Evolutionary conservation across 2,888 invertebrate species (phyloP), one percentile per base, ranked within the genome.

Genomic region (Pheosia tremula): DNA sequence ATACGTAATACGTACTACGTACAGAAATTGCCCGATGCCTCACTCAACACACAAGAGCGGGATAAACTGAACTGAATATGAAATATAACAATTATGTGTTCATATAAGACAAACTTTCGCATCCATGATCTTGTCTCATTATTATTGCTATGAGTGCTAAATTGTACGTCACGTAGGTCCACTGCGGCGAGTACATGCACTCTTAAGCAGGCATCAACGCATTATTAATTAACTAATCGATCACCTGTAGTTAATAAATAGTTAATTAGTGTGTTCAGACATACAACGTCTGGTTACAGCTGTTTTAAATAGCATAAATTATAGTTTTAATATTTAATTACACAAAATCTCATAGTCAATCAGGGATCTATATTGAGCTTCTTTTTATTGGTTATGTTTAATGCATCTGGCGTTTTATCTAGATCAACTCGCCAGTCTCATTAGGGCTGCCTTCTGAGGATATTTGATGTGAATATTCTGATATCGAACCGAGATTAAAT

Each of bases 281-380:
- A 55, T 39, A 24, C 61, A 60, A 63, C 61, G 64, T 66, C 56
- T 56, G 38, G 41, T 43, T 61, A 60, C 69, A 5, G 62, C 57
- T 69, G 69, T 63, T 77, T 72, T 66, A 61, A 71, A 59, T 59
- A n/a, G 67, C 57, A 65, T 70, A 59, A 65, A 61, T 66, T 72
- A 66, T 57, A 67, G 69, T 50, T 66, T 77, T 79, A 72, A 77
- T 78, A 64, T 66, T 77, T 82, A 75, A 77, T 78, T 75, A 79
- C 72, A 71, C 71, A 72, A 77, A 78, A 79, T 78, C 75, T 72
- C 73, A 77, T 77, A 72, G 67, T 67, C 64, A 74, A 75, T 72
- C 77, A 72, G 66, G 60, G 59, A 62, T 55, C 66, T 62, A 56
- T 56, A 66, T 54, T 62, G 39, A 64, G 69, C 68, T 72, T 74